Conservation (phyloP, 1,140 invertebrate genomes). For the Drosophila quadrilineata region DNA sequence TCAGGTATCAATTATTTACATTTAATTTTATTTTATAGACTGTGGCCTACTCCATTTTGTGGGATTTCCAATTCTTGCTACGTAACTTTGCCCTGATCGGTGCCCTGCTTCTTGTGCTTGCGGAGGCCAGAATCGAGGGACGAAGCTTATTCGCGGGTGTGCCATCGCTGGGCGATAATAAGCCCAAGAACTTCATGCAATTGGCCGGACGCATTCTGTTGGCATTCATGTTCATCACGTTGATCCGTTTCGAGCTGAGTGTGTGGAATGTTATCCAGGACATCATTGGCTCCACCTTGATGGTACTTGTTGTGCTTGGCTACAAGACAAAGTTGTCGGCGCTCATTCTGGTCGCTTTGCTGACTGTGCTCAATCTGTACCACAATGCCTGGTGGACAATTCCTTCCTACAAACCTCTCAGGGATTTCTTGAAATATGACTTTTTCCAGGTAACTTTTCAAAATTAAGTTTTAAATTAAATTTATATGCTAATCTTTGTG, state of each 20-base stretch:
- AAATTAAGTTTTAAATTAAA: neutral
- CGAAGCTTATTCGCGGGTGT: constrained; percentile 98
- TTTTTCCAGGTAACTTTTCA: constrained; percentile 99
- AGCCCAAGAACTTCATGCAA: constrained; percentile 98
- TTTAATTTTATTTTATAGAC: constrained; percentile 85
- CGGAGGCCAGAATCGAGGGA: constrained; percentile 95
- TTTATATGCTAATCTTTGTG: neutral
- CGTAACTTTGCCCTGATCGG: constrained; percentile 98
- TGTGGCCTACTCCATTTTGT: constrained; percentile 98
- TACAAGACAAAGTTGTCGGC: constrained; percentile 99
- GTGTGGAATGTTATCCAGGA: constrained; percentile 95
- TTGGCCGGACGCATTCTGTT: constrained; percentile 96
- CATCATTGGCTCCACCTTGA: constrained; percentile 95
- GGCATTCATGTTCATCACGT: constrained; percentile 99
- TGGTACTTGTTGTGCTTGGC: constrained; percentile 97
- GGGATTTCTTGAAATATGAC: constrained; percentile 99
- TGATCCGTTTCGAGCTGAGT: constrained; percentile 95
- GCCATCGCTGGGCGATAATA: constrained; percentile 97
- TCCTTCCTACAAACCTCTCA: constrained; percentile 95
- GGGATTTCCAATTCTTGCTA: constrained; percentile 98
- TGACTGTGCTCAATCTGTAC: constrained; percentile 96
- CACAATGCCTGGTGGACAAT: constrained; percentile 99
- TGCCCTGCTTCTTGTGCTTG: constrained; percentile 95
- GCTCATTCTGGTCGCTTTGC: constrained; percentile 94
- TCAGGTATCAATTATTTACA: neutral